A percentile compares a stretch with the other conserved stretches of the same genome.
These are phyloP conservation scores for Prostheceraeus crozeri DNA, from an alignment of 2,888 invertebrate species.

Conservation along the genomic window DNA sequence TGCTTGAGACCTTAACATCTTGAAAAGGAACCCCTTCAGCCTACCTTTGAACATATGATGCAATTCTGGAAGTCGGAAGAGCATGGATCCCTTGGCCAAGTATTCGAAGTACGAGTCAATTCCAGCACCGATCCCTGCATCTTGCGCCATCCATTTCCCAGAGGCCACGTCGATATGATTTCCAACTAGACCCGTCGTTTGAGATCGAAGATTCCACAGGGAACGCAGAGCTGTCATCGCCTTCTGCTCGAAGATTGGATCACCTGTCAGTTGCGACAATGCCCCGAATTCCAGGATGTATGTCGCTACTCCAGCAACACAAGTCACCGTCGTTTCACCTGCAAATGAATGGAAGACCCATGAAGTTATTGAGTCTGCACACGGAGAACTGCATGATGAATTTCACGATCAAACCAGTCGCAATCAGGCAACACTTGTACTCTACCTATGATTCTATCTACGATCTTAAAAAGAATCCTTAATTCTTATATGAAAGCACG, in stretches of 20 bases:
- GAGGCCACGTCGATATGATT: slow-evolving; percentile 91
- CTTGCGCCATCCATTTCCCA: slow-evolving; percentile 92
- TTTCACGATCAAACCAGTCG: too few species aligned
- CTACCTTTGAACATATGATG: slow-evolving; percentile 72
- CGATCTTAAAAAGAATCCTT: too few species aligned
- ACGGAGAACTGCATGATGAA: too few species aligned
- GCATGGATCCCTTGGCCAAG: slow-evolving; percentile 83
- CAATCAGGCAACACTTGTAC: too few species aligned
- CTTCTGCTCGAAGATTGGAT: slow-evolving; percentile 74
- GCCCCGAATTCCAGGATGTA: slow-evolving; percentile 93
- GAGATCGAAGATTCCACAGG: slow-evolving; percentile 69
- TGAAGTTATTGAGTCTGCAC: too few species aligned
- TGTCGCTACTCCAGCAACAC: slow-evolving; percentile 94
- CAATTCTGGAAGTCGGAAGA: slow-evolving; percentile 79
- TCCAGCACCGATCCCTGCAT: slow-evolving; percentile 83
- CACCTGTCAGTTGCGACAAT: slow-evolving; percentile 78
- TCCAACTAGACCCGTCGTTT: slow-evolving; percentile 66
- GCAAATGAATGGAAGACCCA: too few species aligned
- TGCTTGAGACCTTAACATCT: too few species aligned
- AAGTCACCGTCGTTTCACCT: slow-evolving; percentile 89
- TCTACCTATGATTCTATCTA: too few species aligned
- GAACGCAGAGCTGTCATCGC: slow-evolving; percentile 83
- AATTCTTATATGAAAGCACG: too few species aligned
- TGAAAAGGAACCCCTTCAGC: too few species aligned
- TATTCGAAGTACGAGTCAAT: slow-evolving; percentile 98